These are phyloP conservation scores for Gonioctena quinquepunctata DNA, from an alignment of 1,140 invertebrate genomes.

Conservation along the genomic window DNA sequence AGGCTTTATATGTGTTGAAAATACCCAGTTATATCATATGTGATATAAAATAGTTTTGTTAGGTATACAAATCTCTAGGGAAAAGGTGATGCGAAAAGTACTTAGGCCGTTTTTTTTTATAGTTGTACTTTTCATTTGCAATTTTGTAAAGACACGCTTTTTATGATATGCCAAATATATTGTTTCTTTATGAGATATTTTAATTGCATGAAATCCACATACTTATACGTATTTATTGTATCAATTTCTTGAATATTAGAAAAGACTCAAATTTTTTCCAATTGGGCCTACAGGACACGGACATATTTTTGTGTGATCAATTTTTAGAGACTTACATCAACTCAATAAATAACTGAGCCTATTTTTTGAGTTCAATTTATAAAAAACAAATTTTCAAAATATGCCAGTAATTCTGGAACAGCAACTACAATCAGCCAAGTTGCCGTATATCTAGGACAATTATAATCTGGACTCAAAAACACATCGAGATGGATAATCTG, in stretches of 20 bases:
- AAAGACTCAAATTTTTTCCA: background rate
- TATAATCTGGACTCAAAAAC: slow-evolving; percentile 31
- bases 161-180: slow-evolving; percentile 21
- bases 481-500: slow-evolving; percentile 13
- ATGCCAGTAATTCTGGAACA: background rate
- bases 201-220: background rate
- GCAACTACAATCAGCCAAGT: background rate
- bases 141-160: slow-evolving; percentile 24
- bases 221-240: background rate
- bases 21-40: slow-evolving; percentile 38
- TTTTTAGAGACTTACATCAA: background rate
- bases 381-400: slow-evolving; percentile 1
- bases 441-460: background rate
- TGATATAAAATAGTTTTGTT: slow-evolving; percentile 38
- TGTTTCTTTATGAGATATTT: background rate
- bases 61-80: background rate
- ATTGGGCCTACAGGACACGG: background rate
- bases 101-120: slow-evolving; percentile 23
- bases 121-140: slow-evolving; percentile 13
- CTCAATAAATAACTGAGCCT: background rate
- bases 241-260: background rate
- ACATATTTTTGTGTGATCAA: background rate
- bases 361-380: slow-evolving; percentile 40
- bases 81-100: slow-evolving; percentile 16
- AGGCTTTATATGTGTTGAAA: slow-evolving; percentile 43